Base-by-base conservation (phyloP, 2,113 vertebrate species). In the Hypocryptadius cinnamomeus region DNA sequence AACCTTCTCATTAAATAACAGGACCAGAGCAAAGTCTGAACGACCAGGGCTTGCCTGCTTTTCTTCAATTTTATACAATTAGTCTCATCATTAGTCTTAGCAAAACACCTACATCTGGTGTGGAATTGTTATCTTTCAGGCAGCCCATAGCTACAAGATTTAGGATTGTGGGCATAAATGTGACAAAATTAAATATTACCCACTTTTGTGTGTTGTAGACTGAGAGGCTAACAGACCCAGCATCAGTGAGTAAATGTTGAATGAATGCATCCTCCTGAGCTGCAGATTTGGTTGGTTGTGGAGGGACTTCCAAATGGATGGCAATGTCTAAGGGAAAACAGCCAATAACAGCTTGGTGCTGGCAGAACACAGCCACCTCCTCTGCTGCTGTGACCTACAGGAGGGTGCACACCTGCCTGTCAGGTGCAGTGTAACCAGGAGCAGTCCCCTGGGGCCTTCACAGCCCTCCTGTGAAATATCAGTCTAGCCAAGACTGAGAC, bases 331-430 rank as follows among this genome's bases (percentile, higher is more conserved):
- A 83, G 27, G 23, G 35, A 53, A 53, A 83, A 42, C 5, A 24
- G n/a, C 7, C 39, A 44, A 37, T 10, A 70, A 53, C 72, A 73
- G 9, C 20, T 39, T 39, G 68, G 64, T 37, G 17, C 45, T 45
- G n/a, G 37, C 33, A 50, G 59, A 71, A 72, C 42, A 51, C 30
- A 59, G 16, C 40, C 39, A n/a, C 15, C 13, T 47, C 18, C 27
- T 42, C 2, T 0, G 2, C 31, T 66, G 15, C 37, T 0, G 0
- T 23, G 76, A 40, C 35, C 63, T 48, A 24, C 24, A 18, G 45
- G 45, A 86, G 17, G 22, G 8, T 57, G 8, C 24, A 31, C 44
- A 11, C 35, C 15, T 63, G 50, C n/a, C 23, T 20, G 15, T 15
- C 8, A 18, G 25, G 13, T 33, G 24, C 47, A 37, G 2, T 56